These are phyloP conservation scores for Spea hammondii DNA, from an alignment of 2,797 vertebrate species.

Conservation along the genomic window DNA sequence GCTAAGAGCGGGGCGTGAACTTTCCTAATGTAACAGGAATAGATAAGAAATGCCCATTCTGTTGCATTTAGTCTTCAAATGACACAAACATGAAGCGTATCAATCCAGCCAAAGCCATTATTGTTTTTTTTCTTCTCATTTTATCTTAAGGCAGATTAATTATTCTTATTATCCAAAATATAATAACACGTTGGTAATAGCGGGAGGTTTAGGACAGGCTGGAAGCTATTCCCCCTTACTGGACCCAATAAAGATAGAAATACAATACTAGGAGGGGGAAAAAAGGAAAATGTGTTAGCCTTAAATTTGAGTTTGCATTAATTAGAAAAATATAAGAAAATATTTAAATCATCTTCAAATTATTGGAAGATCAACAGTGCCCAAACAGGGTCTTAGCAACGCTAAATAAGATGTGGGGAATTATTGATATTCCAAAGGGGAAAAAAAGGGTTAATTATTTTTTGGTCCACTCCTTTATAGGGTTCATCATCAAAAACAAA, in stretches of 20 bases:
- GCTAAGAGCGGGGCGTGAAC: slow-evolving; percentile 76
- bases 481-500: too few relatives aligned
- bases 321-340: too few relatives aligned
- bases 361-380: too few relatives aligned
- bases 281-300: too few relatives aligned
- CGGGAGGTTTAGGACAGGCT: not conserved
- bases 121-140: slow-evolving; percentile 1
- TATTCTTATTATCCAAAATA: slow-evolving; percentile 15
- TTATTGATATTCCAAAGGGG: too few relatives aligned
- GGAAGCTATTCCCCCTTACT: not conserved
- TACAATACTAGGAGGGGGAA: too few relatives aligned
- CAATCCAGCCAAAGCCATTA: slow-evolving; percentile 11
- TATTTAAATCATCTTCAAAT: too few relatives aligned
- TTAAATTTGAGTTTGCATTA: too few relatives aligned
- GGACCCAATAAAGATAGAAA: not conserved
- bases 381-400: too few relatives aligned
- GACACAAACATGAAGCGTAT: slow-evolving; percentile 67
- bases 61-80: slow-evolving; percentile 61
- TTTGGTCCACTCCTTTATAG: too few relatives aligned
- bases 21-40: slow-evolving; percentile 71
- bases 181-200: not conserved
- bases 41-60: slow-evolving; percentile 70
- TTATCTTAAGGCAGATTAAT: slow-evolving; percentile 11
- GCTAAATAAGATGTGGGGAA: too few relatives aligned
- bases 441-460: too few relatives aligned